Evolutionary conservation across 1,140 invertebrate genomes (phyloP).

Genomic region (Bombus impatiens): DNA sequence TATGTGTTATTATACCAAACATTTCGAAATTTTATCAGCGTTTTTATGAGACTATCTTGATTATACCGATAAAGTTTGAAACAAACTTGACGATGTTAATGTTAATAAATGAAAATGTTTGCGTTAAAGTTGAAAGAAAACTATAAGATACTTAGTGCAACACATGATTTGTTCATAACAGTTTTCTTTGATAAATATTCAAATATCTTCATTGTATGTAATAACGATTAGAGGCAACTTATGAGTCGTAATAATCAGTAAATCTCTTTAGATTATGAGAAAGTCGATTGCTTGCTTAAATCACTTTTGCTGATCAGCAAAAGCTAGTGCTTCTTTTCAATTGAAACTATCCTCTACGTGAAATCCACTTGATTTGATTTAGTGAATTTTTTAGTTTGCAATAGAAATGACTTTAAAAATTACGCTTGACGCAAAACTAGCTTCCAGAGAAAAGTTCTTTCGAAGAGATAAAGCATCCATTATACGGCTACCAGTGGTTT

Average conservation of each 20-base stretch:
- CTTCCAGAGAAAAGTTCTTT: neutral
- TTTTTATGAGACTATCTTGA: neutral
- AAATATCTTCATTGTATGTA: neutral
- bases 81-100: neutral
- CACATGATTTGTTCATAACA: too few relatives aligned
- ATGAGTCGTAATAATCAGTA: too few relatives aligned
- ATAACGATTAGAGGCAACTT: neutral
- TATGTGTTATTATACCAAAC: too few relatives aligned
- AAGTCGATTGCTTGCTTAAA: too few relatives aligned
- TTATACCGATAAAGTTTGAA: neutral
- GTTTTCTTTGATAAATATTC: too few relatives aligned
- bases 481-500: neutral
- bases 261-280: too few relatives aligned
- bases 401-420: neutral
- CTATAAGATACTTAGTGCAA: too few relatives aligned
- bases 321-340: too few relatives aligned
- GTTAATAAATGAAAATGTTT: neutral
- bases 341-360: too few relatives aligned
- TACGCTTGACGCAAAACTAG: neutral
- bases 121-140: neutral
- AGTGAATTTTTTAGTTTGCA: neutral
- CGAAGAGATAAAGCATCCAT: neutral
- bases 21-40: neutral
- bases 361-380: neutral
- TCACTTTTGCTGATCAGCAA: too few relatives aligned